A percentile compares a stretch with the other conserved stretches of the same genome.
phyloP scores from a whole-genome alignment of 2,888 invertebrate species.

The Hirtodrosophila histrioides region DNA sequence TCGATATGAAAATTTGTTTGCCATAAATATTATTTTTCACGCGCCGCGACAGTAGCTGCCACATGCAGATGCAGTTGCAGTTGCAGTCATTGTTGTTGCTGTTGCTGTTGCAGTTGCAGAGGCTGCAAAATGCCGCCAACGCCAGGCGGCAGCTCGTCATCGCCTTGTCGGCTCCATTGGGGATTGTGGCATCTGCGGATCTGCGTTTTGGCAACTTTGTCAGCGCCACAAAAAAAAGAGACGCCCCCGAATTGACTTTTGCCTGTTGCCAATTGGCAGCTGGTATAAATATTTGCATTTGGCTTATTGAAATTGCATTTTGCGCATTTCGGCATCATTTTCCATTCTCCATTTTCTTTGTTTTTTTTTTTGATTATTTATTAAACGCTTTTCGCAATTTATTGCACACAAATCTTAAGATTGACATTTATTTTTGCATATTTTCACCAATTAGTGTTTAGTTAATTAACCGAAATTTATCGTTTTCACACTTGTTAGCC shows the following conservation, averaged over 20 bases:
- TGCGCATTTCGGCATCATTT: no score
- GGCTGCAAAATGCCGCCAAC: conserved; percentile 51
- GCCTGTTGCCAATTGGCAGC: no score
- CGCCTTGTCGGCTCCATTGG: conserved; percentile 5
- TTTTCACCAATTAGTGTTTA: no score
- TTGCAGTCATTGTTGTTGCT: conserved; percentile 22
- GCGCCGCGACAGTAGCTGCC: conserved; percentile 67
- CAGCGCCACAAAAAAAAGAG: background rate
- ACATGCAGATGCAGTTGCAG: conserved; percentile 37
- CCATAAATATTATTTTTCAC: conserved; percentile 78
- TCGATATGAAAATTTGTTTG: conserved; percentile 79
- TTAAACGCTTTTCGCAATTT: no score
- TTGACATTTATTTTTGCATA: no score
- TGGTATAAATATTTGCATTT: no score
- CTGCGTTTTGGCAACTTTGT: conserved; percentile 34
- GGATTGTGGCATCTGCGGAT: conserved; percentile 7
- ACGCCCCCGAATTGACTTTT: conserved; percentile 1
- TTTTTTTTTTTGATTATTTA: no score
- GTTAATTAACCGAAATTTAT: no score
- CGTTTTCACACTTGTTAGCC: no score
- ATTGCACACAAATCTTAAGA: no score
- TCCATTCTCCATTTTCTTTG: no score
- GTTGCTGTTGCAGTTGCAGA: conserved; percentile 23
- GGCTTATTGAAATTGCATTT: no score
- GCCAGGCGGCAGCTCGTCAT: conserved; percentile 27